These are phyloP conservation scores for Sinohyriopsis cumingii DNA, from an alignment of 2,888 invertebrate species.

Conservation along the genomic window DNA sequence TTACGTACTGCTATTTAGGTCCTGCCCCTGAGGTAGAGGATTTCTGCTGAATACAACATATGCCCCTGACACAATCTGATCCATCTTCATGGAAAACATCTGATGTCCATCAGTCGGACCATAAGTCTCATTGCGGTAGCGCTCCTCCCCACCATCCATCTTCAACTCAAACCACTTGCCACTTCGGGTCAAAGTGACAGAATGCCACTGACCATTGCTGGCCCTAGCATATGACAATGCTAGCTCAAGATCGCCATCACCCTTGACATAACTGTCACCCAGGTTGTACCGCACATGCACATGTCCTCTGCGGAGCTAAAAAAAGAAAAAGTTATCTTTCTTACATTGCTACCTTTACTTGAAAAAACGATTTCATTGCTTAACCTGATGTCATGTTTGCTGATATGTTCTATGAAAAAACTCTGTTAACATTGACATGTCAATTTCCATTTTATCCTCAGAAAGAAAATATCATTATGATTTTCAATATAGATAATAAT, in stretches of 20 bases:
- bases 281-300: constrained; percentile 94
- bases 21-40: constrained; percentile 35
- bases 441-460: no score
- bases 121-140: constrained; percentile 60
- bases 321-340: constrained; percentile 53
- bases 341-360: not conserved
- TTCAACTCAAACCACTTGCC: constrained; percentile 94
- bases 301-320: constrained; percentile 89
- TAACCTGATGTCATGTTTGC: not conserved
- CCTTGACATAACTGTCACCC: constrained; percentile 83
- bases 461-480: no score
- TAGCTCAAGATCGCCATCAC: constrained; percentile 24
- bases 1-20: constrained; percentile 43
- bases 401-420: no score
- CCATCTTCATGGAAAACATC: constrained; percentile 76
- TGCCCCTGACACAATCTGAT: constrained; percentile 95
- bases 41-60: constrained; percentile 42
- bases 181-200: constrained; percentile 90
- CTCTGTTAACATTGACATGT: no score
- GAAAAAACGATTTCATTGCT: no score
- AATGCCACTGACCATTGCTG: constrained; percentile 98
- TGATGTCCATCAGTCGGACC: constrained; percentile 73
- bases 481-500: no score
- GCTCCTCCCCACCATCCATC: constrained; percentile 94
- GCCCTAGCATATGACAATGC: constrained; percentile 87